These are phyloP conservation scores for Tryphoninae sp. DNA, from an alignment of 2,888 invertebrate species.

Conservation along the genomic window DNA sequence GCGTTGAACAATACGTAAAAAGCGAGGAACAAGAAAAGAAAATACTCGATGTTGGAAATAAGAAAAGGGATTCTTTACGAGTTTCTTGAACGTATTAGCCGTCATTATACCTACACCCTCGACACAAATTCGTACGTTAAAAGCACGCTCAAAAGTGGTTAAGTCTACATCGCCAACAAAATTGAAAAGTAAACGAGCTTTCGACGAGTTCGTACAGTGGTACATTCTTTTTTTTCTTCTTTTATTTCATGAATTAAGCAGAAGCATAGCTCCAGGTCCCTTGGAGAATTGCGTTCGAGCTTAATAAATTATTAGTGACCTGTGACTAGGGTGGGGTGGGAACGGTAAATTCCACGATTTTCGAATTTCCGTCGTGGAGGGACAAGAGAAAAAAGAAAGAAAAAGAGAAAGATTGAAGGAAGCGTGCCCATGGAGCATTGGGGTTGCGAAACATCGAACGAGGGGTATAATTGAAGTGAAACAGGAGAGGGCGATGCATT, in stretches of 20 bases:
- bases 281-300: conserved; percentile 16
- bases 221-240: neutral
- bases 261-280: neutral
- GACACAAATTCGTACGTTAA: neutral
- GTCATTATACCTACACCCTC: neutral
- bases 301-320: conserved; percentile 43
- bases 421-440: neutral
- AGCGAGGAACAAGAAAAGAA: no score
- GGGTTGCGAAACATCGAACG: conserved; percentile 15
- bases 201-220: conserved; percentile 10
- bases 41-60: no score
- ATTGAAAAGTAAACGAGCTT: conserved; percentile 42
- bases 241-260: conserved; percentile 8
- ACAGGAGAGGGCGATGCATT: conserved; percentile 31
- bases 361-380: conserved; percentile 27
- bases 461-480: conserved; percentile 8
- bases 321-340: neutral
- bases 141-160: neutral
- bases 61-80: no score
- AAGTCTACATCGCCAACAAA: neutral
- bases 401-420: neutral
- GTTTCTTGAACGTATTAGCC: neutral
- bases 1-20: no score
- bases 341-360: conserved; percentile 16
- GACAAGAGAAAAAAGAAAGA: neutral